Base-by-base conservation (phyloP, 1,140 invertebrate species). In the Scaptomyza pallida region DNA sequence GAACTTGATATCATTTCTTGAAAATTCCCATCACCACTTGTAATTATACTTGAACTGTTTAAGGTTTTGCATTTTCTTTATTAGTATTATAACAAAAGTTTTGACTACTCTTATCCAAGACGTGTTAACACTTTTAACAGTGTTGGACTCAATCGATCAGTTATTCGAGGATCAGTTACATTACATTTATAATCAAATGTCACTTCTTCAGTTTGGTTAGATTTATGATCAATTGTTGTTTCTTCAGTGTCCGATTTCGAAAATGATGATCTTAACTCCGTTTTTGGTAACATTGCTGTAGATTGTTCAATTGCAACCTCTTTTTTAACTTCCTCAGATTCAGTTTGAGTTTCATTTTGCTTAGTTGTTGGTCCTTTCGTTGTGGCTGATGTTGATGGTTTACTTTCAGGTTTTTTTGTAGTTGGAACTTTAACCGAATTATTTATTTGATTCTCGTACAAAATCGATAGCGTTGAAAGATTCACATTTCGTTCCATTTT, bases 101-200 rank as follows among this genome's bases (percentile, higher is more conserved):
- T 37, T 48, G 5, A 5, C 12, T 9, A 8, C 6, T 26, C 5
- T 59, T 63, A 83, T 1, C 75, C 75, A 0, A 63, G 21, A 1
- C 33, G 2, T 5, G 52, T 17, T 0, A 82, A 17, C 16, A 78
- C 9, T 48, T 75, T 83, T 0, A 82, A 17, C 2, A 78, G 37
- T 5, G 56, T 56, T 0, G 26, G 9, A 10, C 47, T 67, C 8
- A 82, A 17, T 37, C 75, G 48, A 15, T 33, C 17, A 3, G 2
- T 3, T 0, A 68, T 62, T 16, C 1, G 1, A 2, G 23, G 21
- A 2, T 54, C 40, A 41, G 40, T 30, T 5, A 21, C 6, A 16
- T 16, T 13, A 3, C 19, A 26, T 26, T 16, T 10, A 43, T 21
- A 10, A 45, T 13, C 3, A 26, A 26, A 26, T 26, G 23, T 45